phyloP scores from a whole-genome alignment of 2,113 vertebrate genomes.

The Atherinomorus stipes region DNA sequence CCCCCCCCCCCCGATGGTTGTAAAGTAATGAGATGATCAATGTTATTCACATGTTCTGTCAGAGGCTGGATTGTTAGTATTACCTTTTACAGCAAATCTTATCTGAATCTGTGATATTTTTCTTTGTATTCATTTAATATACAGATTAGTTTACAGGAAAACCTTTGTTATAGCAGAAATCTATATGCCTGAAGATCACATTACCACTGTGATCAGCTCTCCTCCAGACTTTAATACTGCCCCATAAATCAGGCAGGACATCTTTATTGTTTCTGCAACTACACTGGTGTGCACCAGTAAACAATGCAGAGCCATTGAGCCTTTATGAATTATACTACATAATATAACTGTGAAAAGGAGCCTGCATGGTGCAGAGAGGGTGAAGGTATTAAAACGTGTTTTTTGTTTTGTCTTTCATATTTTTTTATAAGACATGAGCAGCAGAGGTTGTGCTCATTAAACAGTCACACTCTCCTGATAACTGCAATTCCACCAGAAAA shows the following conservation, averaged over 20 bases:
- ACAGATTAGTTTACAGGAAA: background rate
- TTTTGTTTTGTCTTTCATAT: conserved; percentile 9
- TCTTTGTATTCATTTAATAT: conserved; percentile 7
- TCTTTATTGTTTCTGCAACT: conserved; percentile 67
- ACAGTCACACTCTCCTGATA: conserved; percentile 69
- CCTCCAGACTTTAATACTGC: conserved; percentile 26
- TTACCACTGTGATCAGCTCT: conserved; percentile 10
- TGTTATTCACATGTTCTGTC: no score
- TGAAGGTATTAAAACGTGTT: conserved; percentile 30
- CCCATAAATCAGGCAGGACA: conserved; percentile 55
- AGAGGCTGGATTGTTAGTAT: background rate
- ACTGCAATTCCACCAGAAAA: conserved; percentile 62
- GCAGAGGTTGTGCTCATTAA: conserved; percentile 70
- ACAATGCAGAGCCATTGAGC: conserved; percentile 52
- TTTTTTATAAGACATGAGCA: conserved; percentile 60
- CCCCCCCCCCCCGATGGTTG: no score
- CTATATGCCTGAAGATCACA: conserved; percentile 23
- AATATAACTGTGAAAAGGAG: conserved; percentile 33
- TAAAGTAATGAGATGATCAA: no score
- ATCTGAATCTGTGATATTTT: background rate
- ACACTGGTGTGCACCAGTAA: conserved; percentile 62
- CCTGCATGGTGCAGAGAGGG: conserved; percentile 6
- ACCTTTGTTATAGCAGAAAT: conserved; percentile 11
- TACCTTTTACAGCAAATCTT: background rate
- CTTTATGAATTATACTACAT: conserved; percentile 57